Evolutionary conservation across 2,113 vertebrate genomes (phyloP), one percentile per base, ranked within the genome.

Genomic region (Microcebus jonahi): DNA sequence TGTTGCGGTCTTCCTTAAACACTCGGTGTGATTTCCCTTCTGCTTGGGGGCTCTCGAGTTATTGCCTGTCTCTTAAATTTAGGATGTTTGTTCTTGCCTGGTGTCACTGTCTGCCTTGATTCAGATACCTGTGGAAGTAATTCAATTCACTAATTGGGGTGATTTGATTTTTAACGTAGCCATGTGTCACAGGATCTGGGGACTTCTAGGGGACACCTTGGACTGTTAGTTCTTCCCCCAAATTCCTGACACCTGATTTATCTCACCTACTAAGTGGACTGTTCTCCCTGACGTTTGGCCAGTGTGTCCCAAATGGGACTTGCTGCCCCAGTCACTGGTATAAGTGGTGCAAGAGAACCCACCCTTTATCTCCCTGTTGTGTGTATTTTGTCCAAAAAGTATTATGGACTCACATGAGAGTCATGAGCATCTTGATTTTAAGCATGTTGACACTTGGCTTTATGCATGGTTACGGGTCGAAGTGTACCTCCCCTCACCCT

Each of bases 111-210:
- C 50, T 68, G 31, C 53, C 57, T 25, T n/a, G 20, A 65, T 61
- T 59, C 8, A 15, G 50, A 42, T 17, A 34, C 15, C 48, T 20
- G 14, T 23, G 21, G 25, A 90, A 79, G 29, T 42, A 3, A 23
- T 48, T 34, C 12, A 39, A 6, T 39, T 67, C 14, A 39, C 5
- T 0, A 17, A 15, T 13, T 21, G 12, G 4, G 23, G 57, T 31
- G 31, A 50, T 53, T 73, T 57, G 36, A 17, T 39, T 81, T 34
- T 39, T 67, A 15, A 27, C 15, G 2, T 3, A 48, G 29, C 45
- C 18, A 0, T 39, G 1, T 23, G 6, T 63, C 25, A 34, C 20
- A 18, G n/a, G 7, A 21, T 13, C 13, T 36, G 18, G 5, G 36
- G 25, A 48, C 20, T 61, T 84, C 50, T 29, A 6, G 2, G 12